These are phyloP conservation scores for Noctilio leporinus DNA, from an alignment of 2,113 vertebrate genomes.

Conservation along the genomic window DNA sequence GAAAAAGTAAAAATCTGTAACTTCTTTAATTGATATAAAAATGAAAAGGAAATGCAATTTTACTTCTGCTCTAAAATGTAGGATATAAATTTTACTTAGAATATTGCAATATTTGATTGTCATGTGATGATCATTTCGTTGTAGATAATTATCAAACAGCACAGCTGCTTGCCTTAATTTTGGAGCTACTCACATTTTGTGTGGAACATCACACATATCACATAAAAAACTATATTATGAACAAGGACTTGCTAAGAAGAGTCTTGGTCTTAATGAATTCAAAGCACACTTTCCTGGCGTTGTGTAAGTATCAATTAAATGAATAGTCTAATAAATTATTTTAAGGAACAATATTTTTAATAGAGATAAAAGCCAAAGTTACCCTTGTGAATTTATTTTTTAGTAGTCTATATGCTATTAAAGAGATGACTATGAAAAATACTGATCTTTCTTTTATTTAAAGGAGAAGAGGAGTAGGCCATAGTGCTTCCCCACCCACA, in stretches of 20 bases:
- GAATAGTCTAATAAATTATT: constrained; percentile 6
- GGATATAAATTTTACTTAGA: background rate
- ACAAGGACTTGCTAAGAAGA: constrained; percentile 95
- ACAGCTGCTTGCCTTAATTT: constrained; percentile 96
- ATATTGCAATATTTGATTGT: constrained; percentile 3
- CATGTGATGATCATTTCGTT: constrained; percentile 50
- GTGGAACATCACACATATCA: too few species aligned
- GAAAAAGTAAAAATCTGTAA: background rate
- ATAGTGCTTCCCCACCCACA: background rate
- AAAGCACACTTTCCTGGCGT: constrained; percentile 96
- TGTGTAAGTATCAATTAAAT: constrained; percentile 88
- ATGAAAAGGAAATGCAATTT: background rate
- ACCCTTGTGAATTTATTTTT: background rate
- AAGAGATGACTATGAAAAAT: background rate
- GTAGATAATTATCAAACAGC: constrained; percentile 98
- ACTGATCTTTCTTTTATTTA: background rate
- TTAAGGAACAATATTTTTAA: constrained; percentile 34
- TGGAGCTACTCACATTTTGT: constrained; percentile 97
- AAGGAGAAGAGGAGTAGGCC: background rate
- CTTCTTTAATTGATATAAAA: constrained; percentile 17
- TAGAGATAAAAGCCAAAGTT: background rate
- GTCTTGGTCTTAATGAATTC: constrained; percentile 98
- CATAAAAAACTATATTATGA: constrained; percentile 99
- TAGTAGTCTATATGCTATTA: background rate
- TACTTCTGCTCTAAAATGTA: background rate